These are phyloP conservation scores for Capra hircus DNA, from an alignment of 2,113 vertebrate genomes.

Conservation along the genomic window DNA sequence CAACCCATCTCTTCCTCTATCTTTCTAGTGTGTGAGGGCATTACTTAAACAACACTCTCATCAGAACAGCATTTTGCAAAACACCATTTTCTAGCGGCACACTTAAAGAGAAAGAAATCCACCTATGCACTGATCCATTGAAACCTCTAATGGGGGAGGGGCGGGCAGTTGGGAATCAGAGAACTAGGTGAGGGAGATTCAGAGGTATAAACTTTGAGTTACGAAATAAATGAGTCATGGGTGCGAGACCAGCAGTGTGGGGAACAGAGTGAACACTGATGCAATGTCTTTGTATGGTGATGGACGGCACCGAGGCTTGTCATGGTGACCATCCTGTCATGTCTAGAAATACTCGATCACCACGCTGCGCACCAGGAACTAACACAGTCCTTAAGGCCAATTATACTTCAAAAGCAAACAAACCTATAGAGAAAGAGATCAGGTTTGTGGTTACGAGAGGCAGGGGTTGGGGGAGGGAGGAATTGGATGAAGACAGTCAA, in stretches of 20 bases:
- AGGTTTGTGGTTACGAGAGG: background rate
- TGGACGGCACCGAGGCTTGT: too few species aligned
- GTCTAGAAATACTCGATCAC: background rate
- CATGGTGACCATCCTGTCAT: background rate
- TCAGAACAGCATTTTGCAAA: background rate
- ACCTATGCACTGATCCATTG: background rate
- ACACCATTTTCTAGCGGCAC: background rate
- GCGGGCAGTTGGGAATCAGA: background rate
- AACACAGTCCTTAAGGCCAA: background rate
- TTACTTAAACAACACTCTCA: background rate
- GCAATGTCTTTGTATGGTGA: background rate
- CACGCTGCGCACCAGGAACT: background rate
- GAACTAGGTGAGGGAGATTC: background rate
- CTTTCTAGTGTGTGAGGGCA: background rate
- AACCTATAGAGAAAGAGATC: background rate
- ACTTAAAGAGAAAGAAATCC: background rate
- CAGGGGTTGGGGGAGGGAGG: background rate
- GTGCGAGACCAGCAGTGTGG: background rate
- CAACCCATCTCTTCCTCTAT: background rate
- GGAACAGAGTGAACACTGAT: background rate
- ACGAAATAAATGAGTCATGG: background rate
- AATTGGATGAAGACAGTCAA: background rate
- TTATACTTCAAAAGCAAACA: background rate
- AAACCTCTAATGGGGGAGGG: background rate
- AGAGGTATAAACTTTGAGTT: background rate